Percentiles rank a stretch among this genome's conserved stretches.
phyloP scores from a whole-genome alignment of 2,797 vertebrate genomes.

The Kryptolebias ocellatus region DNA sequence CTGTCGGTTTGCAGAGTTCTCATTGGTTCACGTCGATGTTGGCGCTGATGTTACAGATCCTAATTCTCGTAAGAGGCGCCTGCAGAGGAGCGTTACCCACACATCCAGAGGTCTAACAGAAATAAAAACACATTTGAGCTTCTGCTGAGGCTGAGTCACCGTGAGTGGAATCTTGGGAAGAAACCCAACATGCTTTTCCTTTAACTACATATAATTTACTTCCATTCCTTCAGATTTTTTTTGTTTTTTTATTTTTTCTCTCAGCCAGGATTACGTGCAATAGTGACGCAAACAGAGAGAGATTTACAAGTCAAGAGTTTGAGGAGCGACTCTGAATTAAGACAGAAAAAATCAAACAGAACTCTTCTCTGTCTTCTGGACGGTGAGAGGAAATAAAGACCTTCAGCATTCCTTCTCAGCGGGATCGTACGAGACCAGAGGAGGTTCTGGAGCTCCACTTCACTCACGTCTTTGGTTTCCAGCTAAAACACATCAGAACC shows the following conservation, averaged over 20 bases:
- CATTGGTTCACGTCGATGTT: background rate
- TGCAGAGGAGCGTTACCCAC: constrained; percentile 7
- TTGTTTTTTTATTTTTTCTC: too few relatives aligned
- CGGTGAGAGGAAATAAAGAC: constrained; percentile 24
- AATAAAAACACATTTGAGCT: background rate
- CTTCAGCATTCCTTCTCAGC: constrained; percentile 61
- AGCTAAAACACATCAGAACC: constrained; percentile 32
- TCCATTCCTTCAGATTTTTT: too few relatives aligned
- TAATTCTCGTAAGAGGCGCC: constrained; percentile 22
- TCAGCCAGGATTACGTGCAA: background rate
- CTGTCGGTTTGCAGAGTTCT: constrained; percentile 12
- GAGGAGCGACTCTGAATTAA: constrained; percentile 50
- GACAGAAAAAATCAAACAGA: constrained; percentile 45
- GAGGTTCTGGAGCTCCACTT: constrained; percentile 30
- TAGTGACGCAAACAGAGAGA: constrained; percentile 23
- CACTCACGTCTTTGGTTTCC: constrained; percentile 33
- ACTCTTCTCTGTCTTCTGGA: constrained; percentile 18
- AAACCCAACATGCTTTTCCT: constrained; percentile 47
- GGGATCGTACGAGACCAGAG: constrained; percentile 59
- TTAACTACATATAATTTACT: background rate
- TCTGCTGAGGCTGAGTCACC: background rate
- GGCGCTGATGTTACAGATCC: background rate
- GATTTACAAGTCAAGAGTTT: constrained; percentile 35
- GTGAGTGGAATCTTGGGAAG: constrained; percentile 50
- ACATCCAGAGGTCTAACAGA: constrained; percentile 1